Evolutionary conservation across 2,888 invertebrate genomes (phyloP), one percentile per base, ranked within the genome.

Genomic region (Prosopocoilus inquinatus): DNA sequence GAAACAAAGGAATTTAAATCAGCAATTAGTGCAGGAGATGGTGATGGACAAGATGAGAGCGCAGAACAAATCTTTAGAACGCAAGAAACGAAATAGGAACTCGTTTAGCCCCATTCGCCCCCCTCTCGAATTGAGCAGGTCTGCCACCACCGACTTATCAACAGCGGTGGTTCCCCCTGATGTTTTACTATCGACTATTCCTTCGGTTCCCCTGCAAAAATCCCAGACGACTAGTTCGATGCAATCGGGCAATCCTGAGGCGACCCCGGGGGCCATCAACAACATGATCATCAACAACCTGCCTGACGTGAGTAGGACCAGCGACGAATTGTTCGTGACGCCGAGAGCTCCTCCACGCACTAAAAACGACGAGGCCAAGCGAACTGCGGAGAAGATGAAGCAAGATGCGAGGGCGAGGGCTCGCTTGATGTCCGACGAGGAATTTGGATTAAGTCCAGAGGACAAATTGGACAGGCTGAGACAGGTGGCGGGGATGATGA

Each of bases 1-100:
- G 60, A 84, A 88, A 69, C 91, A 91, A 71, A 81, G 91, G 52
- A 88, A 88, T 36, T 88, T 90, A 70, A 91, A 93, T 75, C 92
- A 91, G 61, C 89, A 88, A 71, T 80, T 93, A 20, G 89, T 94
- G 45, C 86, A 92, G 67, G 87, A 92, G 72, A 80, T 94, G 76
- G 88, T 94, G 49, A 84, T 93, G 82, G 90, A 89, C 69, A 87
- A 90, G 74, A 79, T 91, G 66, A 83, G 85, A 65, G 83, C 84
- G 2, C 85, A 87, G 66, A 86, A 86, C 64, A 85, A 85, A 64
- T 79, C 82, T 53, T 76, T 84, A 9, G 84, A 84, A 69, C 79
- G 84, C 57, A 83, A 75, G 52, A 70, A 82, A 54, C 79, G 85
- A 1, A 82, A 81, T 63, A 78, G 82, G 9, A 75, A 75, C 15